Evolutionary conservation across 2,888 invertebrate genomes (phyloP).

Genomic region (Drosophila fungiperda): DNA sequence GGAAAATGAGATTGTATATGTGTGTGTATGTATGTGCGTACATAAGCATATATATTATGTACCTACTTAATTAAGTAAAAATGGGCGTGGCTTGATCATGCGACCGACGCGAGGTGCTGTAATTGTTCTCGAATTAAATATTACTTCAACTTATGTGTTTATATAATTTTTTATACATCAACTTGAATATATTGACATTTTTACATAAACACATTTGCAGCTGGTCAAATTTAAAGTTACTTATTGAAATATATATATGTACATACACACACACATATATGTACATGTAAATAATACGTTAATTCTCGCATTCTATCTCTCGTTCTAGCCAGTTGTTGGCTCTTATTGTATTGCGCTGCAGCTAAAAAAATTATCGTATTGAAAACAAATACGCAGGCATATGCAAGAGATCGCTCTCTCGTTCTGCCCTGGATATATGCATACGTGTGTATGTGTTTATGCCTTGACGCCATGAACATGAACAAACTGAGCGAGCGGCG

Average conservation of each 20-base stretch:
- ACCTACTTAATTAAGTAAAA: background rate
- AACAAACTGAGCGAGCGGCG: slow-evolving; percentile 70
- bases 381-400: slow-evolving; percentile 45
- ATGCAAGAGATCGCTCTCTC: slow-evolving; percentile 13
- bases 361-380: slow-evolving; percentile 65
- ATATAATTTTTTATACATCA: background rate
- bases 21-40: background rate
- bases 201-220: slow-evolving; percentile 5
- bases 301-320: slow-evolving; percentile 45
- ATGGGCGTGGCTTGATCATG: background rate
- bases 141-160: background rate
- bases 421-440: slow-evolving; percentile 16
- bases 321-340: slow-evolving; percentile 18
- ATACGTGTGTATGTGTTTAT: slow-evolving; percentile 7
- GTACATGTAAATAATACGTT: slow-evolving; percentile 31
- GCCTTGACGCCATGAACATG: slow-evolving; percentile 57
- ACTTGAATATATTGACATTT: slow-evolving; percentile 33
- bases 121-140: background rate
- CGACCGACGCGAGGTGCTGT: background rate
- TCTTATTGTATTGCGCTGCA: slow-evolving; percentile 35
- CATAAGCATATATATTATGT: background rate
- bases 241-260: slow-evolving; percentile 9
- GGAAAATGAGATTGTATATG: background rate
- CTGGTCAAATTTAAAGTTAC: slow-evolving; percentile 46
- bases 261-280: background rate